Evolutionary conservation across 2,888 invertebrate genomes (phyloP).

Genomic region (Steinernema scapterisci): DNA sequence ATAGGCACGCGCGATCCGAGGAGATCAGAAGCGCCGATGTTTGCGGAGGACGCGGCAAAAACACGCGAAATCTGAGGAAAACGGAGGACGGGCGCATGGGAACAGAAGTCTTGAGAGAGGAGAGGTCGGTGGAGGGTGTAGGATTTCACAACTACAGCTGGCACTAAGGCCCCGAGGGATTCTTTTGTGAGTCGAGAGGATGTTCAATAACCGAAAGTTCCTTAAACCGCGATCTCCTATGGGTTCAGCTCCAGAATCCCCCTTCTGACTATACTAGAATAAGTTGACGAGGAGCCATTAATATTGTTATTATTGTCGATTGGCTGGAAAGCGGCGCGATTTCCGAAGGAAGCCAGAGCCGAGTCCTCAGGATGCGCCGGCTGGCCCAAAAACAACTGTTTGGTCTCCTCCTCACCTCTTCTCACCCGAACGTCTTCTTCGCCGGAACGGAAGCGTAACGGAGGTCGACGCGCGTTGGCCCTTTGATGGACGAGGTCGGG

Average conservation of each 20-base stretch:
- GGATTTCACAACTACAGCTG: too few relatives aligned
- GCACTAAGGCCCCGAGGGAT: too few relatives aligned
- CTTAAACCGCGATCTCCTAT: too few relatives aligned
- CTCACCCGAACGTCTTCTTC: not conserved
- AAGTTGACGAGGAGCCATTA: slow-evolving; percentile 3
- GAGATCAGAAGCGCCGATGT: too few relatives aligned
- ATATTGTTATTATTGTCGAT: slow-evolving; percentile 27
- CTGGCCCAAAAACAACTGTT: slow-evolving; percentile 20
- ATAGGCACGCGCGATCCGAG: too few relatives aligned
- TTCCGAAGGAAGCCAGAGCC: not conserved
- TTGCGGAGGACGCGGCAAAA: too few relatives aligned
- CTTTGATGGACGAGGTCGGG: not conserved
- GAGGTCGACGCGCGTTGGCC: slow-evolving; percentile 10
- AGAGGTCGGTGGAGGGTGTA: too few relatives aligned
- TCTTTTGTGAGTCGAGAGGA: not conserved
- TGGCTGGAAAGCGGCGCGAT: not conserved
- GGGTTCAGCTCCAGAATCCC: not conserved
- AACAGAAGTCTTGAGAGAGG: too few relatives aligned
- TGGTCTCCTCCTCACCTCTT: not conserved
- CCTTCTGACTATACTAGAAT: slow-evolving; percentile 8
- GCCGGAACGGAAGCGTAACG: not conserved
- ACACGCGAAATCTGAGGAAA: too few relatives aligned
- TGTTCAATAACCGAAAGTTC: too few relatives aligned
- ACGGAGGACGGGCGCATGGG: too few relatives aligned
- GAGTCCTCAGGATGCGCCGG: not conserved